A percentile compares a stretch with the other conserved stretches of the same genome.
phyloP scores from a whole-genome alignment of 2,797 vertebrate genomes.

The Sus cebifrons region DNA sequence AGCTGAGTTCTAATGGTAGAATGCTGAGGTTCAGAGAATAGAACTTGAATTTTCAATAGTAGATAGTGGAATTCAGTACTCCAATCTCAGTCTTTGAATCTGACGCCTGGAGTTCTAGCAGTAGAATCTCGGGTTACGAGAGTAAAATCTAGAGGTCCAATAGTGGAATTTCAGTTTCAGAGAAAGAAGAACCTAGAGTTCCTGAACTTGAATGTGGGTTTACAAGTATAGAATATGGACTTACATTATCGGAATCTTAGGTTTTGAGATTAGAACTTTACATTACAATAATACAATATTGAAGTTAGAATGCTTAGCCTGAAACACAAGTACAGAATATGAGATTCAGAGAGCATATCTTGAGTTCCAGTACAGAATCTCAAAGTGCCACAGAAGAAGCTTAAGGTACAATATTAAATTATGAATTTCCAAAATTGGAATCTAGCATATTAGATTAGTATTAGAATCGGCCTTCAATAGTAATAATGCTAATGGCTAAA shows the following conservation, averaged over 20 bases:
- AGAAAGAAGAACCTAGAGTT: slow-evolving; percentile 1
- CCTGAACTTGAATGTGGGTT: slow-evolving; percentile 19
- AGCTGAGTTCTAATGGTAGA: slow-evolving; percentile 11
- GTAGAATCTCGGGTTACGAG: slow-evolving; percentile 33
- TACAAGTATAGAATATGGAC: slow-evolving; percentile 52
- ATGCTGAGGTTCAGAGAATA: not conserved
- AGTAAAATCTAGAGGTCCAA: slow-evolving; percentile 36
- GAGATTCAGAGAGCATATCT: not conserved
- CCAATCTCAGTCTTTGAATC: slow-evolving; percentile 25
- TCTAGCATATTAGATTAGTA: slow-evolving; percentile 40
- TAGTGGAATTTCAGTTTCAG: slow-evolving; percentile 52
- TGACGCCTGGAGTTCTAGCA: slow-evolving; percentile 30
- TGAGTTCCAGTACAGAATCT: slow-evolving; percentile 22
- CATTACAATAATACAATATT: not conserved
- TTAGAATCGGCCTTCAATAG: slow-evolving; percentile 41
- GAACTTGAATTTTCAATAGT: not conserved
- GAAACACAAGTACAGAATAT: slow-evolving; percentile 9
- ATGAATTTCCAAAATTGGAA: slow-evolving; percentile 39
- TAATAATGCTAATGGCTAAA: not conserved
- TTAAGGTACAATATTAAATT: slow-evolving; percentile 47
- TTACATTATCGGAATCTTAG: slow-evolving; percentile 26
- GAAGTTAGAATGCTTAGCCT: slow-evolving; percentile 38
- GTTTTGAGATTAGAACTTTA: slow-evolving; percentile 50
- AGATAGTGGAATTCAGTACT: slow-evolving; percentile 13
- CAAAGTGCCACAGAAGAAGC: not conserved